Percentiles rank a stretch among this genome's conserved stretches.
phyloP scores from a whole-genome alignment of 1,140 invertebrate genomes.

The Drosophila malerkotliana region DNA sequence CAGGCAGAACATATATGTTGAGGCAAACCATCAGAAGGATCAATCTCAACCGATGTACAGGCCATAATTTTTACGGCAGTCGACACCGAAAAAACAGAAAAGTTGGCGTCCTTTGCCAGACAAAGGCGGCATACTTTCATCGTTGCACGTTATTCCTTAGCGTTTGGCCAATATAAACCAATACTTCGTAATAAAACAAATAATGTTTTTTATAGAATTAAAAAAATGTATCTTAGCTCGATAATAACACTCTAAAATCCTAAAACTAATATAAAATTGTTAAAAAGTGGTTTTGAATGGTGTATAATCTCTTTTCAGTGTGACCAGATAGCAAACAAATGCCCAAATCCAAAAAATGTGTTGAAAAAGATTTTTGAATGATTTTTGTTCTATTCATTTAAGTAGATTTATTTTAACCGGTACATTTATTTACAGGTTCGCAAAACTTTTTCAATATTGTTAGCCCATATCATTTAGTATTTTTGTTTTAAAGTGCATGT shows the following conservation, averaged over 20 bases:
- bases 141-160: conserved; percentile 1
- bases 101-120: conserved; percentile 51
- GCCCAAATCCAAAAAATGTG: too few species aligned
- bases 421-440: too few species aligned
- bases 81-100: conserved; percentile 22
- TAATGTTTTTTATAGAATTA: neutral
- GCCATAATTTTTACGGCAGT: conserved; percentile 37
- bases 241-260: neutral
- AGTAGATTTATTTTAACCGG: too few species aligned
- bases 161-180: neutral
- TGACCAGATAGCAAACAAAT: neutral
- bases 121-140: conserved; percentile 60
- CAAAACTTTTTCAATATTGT: too few species aligned
- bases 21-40: conserved; percentile 49
- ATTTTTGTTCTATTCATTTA: too few species aligned
- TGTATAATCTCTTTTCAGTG: neutral
- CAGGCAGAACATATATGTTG: conserved; percentile 52
- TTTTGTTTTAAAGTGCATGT: too few species aligned
- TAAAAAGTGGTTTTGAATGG: neutral
- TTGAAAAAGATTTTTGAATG: too few species aligned
- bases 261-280: neutral
- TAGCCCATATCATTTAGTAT: too few species aligned
- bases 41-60: conserved; percentile 58
- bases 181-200: neutral
- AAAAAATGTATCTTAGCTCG: neutral